Percentiles rank a stretch among this genome's conserved stretches.
Evolutionary conservation across 1,140 invertebrate species (phyloP).

Genomic region (Eulimnadia texana): DNA sequence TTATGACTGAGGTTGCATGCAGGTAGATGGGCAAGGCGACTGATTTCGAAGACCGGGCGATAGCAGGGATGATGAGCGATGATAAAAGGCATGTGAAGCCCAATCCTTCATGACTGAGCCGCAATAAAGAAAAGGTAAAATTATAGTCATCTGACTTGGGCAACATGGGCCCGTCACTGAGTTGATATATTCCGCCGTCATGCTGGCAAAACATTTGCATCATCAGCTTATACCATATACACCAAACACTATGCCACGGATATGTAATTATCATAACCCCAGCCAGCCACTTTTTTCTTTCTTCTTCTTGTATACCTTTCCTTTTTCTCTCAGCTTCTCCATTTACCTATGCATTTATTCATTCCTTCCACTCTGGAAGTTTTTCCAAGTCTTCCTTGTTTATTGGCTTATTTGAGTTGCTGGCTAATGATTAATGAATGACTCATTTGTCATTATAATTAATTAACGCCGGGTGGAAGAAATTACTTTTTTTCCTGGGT

Average conservation of each 20-base stretch:
- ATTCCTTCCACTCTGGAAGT: too few species aligned
- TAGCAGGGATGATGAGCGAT: not conserved
- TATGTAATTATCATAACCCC: not conserved
- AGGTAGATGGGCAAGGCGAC: not conserved
- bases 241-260: not conserved
- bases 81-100: not conserved
- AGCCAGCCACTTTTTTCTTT: not conserved
- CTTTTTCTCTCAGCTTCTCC: not conserved
- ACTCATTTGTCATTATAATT: too few species aligned
- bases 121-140: not conserved
- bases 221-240: not conserved
- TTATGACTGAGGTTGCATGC: not conserved
- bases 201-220: not conserved
- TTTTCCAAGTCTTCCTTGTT: too few species aligned
- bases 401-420: too few species aligned
- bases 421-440: too few species aligned
- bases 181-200: not conserved
- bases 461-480: too few species aligned
- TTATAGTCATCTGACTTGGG: not conserved
- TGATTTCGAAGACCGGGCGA: not conserved
- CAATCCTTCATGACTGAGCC: not conserved
- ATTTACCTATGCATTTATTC: too few species aligned
- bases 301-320: not conserved
- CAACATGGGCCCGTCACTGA: not conserved
- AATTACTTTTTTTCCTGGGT: too few species aligned